Conservation (phyloP, 2,797 vertebrate genomes). For the Otus scops region DNA sequence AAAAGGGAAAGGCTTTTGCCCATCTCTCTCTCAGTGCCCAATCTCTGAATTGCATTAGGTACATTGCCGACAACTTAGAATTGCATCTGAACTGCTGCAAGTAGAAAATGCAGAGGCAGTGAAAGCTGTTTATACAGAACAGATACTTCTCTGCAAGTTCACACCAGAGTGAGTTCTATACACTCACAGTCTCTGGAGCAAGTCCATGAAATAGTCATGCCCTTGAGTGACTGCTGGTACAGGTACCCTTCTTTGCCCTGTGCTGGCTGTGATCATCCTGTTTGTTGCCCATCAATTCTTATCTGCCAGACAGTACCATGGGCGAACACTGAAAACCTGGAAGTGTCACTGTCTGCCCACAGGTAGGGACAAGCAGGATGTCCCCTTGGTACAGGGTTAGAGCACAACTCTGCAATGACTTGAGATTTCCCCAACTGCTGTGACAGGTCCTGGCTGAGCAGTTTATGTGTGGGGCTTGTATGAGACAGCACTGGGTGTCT, state of each 20-base stretch:
- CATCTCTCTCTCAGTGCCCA: not conserved
- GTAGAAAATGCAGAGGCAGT: not conserved
- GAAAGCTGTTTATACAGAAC: not conserved
- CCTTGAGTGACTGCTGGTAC: not conserved
- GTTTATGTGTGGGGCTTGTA: not conserved
- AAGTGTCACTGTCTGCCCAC: not conserved
- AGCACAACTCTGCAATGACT: not conserved
- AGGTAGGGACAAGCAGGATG: rapidly evolving
- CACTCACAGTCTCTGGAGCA: not conserved
- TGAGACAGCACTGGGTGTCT: not conserved
- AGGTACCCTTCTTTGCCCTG: not conserved
- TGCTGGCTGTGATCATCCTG: not conserved
- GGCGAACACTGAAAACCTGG: not conserved
- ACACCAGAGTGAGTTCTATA: not conserved
- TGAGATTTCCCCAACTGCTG: not conserved
- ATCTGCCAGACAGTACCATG: rapidly evolving
- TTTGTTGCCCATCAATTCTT: not conserved
- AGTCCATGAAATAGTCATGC: not conserved
- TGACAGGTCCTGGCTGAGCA: not conserved
- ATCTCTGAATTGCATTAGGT: not conserved
- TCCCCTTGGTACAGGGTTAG: not conserved
- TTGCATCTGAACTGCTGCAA: not conserved
- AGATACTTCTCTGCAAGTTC: not conserved
- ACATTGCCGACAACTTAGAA: not conserved
- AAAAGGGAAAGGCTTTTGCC: not conserved